Base-by-base conservation (phyloP, 2,888 invertebrate genomes). In the Drosophila kanekoi region DNA sequence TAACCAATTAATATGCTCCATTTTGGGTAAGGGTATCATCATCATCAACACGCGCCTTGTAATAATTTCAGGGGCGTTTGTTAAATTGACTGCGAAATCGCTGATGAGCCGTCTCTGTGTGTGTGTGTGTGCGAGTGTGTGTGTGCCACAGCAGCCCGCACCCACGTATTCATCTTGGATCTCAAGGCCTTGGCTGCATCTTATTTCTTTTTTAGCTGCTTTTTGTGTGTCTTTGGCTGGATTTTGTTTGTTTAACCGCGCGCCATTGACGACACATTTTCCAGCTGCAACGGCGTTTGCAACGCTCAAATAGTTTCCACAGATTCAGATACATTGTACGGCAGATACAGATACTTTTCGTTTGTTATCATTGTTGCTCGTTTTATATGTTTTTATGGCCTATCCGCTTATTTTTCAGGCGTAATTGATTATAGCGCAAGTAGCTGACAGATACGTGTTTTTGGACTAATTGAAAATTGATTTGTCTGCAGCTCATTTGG, bases 81-180 rank as follows among this genome's bases (percentile, higher is more conserved):
- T 82, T 70, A 82, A 85, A 81, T 87, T 77, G 84, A 84, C 79
- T 87, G 87, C 87, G 56, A 84, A 84, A 84, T 86, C 81, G 70
- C 53, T 40, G 57, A 45, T 60, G 71, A 66, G 58, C 60, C 48
- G 33, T 40, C 41, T 38, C 23, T 40, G 6, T 14, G 4, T 32
- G 3, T 18, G 10, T 18, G 18, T 18, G 10, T 18, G 41, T 20
- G 32, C 32, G 18, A 13, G 51, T 16, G n/a, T 18, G 35, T 47
- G 35, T 53, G 18, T 35, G 10, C n/a, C 16, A 38, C 23, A 38
- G 9, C 35, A 45, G 28, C 16, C 11, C n/a, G 16, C 38, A 49
- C 16, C 62, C 33, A 33, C 57, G 18, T 8, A 10, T 13, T 48
- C 44, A 18, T 33, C 23, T 18, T 28, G 13, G 4, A 9, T 23